Conservation (phyloP, 2,797 vertebrate genomes). For the Girardinus metallicus region DNA sequence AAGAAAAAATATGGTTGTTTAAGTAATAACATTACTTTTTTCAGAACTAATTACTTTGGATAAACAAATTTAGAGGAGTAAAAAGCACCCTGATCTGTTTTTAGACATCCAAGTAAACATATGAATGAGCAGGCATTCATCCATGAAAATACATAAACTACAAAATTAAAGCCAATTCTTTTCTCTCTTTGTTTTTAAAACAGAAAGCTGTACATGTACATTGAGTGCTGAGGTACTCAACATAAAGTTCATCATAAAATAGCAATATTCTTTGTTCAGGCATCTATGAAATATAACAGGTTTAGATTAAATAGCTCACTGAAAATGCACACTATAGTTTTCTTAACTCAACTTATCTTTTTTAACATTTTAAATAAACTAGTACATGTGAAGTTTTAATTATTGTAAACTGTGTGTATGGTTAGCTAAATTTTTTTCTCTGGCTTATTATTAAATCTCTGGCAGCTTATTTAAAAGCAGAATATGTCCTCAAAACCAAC, state of each 20-base stretch:
- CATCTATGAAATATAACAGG: not conserved
- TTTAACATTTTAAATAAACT: not conserved
- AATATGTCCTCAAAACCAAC: conserved; percentile 26
- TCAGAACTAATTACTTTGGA: not conserved
- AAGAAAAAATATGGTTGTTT: not conserved
- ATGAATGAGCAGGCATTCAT: not conserved
- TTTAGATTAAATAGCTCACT: conserved; percentile 15
- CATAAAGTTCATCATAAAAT: not conserved
- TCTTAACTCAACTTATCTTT: no score
- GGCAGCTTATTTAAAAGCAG: conserved; percentile 21
- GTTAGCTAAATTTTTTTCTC: conserved; percentile 7
- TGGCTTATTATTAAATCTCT: conserved; percentile 42
- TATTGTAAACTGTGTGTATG: not conserved
- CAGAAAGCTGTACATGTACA: not conserved
- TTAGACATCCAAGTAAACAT: not conserved
- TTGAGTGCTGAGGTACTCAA: not conserved
- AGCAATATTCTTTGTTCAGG: conserved; percentile 10
- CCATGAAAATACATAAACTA: not conserved
- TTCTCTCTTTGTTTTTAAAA: not conserved
- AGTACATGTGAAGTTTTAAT: not conserved
- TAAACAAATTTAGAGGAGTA: not conserved
- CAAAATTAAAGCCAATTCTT: not conserved
- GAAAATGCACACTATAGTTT: no score
- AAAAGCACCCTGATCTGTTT: not conserved
- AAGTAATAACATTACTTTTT: not conserved